Evolutionary conservation across 2,113 vertebrate genomes (phyloP).

Genomic region (Sigmodon hispidus): DNA sequence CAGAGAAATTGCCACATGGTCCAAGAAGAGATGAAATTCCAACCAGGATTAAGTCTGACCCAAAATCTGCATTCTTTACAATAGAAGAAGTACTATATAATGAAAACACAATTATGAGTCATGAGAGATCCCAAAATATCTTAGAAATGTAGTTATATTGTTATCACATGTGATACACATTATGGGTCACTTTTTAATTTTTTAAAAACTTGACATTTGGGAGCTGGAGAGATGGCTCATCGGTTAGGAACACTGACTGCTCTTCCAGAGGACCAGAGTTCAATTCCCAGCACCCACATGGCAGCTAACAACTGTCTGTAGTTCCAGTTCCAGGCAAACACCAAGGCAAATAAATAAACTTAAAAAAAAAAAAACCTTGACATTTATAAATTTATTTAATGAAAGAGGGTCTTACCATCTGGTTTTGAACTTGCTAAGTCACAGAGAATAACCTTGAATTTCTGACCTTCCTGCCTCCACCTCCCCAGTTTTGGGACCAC

Average conservation of each 20-base stretch:
- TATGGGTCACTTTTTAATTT: neutral
- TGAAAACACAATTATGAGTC: conserved; percentile 11
- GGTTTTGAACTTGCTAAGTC: neutral
- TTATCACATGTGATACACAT: neutral
- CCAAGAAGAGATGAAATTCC: conserved; percentile 15
- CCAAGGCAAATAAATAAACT: too few species aligned
- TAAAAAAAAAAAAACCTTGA: too few species aligned
- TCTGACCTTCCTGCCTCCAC: neutral
- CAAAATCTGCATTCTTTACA: conserved; percentile 37
- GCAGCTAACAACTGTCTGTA: too few species aligned
- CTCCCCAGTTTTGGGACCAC: neutral
- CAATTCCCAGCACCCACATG: too few species aligned
- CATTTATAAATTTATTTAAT: neutral
- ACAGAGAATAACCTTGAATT: neutral
- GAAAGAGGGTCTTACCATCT: neutral
- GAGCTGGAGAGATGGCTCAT: too few species aligned
- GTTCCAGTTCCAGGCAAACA: too few species aligned
- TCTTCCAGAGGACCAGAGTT: too few species aligned
- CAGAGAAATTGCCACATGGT: neutral
- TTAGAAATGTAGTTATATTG: conserved; percentile 19
- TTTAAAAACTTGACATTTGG: neutral
- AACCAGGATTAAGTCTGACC: neutral
- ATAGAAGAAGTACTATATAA: conserved; percentile 7
- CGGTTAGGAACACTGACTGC: too few species aligned
- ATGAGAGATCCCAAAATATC: conserved; percentile 26